Evolutionary conservation across 1,140 invertebrate species (phyloP), one percentile per base, ranked within the genome.

Genomic region (Euglossa dilemma): DNA sequence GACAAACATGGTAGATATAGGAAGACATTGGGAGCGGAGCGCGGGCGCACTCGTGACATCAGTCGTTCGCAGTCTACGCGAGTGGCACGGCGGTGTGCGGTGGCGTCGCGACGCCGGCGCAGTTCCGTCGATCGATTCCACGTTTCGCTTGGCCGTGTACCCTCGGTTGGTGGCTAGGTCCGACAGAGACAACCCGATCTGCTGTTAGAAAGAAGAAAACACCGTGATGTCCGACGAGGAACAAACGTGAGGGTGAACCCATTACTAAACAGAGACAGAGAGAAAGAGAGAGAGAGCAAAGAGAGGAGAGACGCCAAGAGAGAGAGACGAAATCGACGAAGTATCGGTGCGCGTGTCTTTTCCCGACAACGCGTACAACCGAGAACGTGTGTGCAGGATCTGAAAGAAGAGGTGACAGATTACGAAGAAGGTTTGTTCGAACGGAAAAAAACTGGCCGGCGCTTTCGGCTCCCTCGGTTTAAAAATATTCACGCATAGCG

Each of bases 101-200:
- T 85, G 89, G 86, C 91, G 89, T 92, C 88, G 85, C 89, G 89
- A 93, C 93, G 92, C 92, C 93, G 92, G 92, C 93, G 92, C 93
- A 89, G 43, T 89, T 70, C 11, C 12, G 52, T 69, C 90, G 89
- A 93, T 93, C 93, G 91, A 93, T 93, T 80, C 70, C 75, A 80
- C 74, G 86, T 83, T 81, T 90, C 81, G 61, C 66, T 81, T n/a
- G 83, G 86, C 77, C 83, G 84, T 67, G 52, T 70, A 85, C 84
- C 85, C 67, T 70, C 57, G 56, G 81, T 74, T 73, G 78, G 64
- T 76, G 80, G 59, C 57, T 52, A 28, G 64, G 43, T 63, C 47
- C 61, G n/a, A 83, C 20, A 75, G 82, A 66, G 77, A 74, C 61
- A 52, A 14, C 6, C 14, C 7, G 16, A 50, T 14, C 11, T 14